These are phyloP conservation scores for Heliconius ethilla DNA, from an alignment of 2,888 invertebrate species.

Conservation along the genomic window DNA sequence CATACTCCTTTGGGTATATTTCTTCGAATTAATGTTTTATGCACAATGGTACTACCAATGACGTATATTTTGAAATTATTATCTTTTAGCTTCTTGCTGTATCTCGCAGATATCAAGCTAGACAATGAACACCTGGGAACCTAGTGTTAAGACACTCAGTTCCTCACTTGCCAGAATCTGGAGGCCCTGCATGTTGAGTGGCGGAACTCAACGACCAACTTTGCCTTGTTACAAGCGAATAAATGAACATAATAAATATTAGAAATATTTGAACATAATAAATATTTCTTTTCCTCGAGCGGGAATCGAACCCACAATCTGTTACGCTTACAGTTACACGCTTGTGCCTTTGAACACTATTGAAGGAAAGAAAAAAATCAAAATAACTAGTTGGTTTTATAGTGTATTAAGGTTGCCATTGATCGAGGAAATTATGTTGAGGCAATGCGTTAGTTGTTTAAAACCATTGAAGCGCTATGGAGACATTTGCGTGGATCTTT, in stretches of 20 bases:
- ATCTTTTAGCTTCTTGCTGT: neutral
- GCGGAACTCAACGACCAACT: no score
- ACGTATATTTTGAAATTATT: neutral
- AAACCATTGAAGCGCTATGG: conserved; percentile 7
- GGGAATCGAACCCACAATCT: no score
- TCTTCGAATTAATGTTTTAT: no score
- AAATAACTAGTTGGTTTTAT: neutral
- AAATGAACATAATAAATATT: no score
- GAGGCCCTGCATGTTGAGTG: no score
- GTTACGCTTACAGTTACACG: no score
- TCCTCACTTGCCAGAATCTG: no score
- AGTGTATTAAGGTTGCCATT: neutral
- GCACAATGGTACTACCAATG: neutral
- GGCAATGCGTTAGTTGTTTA: neutral
- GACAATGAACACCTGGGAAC: neutral
- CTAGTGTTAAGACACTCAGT: neutral
- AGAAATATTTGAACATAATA: no score
- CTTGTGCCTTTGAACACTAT: neutral
- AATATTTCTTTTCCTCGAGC: no score
- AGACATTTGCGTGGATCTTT: neutral
- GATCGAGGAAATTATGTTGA: neutral
- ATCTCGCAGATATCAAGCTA: neutral
- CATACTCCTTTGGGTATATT: no score
- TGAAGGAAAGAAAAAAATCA: neutral
- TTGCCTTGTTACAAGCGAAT: no score